These are phyloP conservation scores for Pseudoips prasinana DNA, from an alignment of 2,888 invertebrate genomes.

Conservation along the genomic window DNA sequence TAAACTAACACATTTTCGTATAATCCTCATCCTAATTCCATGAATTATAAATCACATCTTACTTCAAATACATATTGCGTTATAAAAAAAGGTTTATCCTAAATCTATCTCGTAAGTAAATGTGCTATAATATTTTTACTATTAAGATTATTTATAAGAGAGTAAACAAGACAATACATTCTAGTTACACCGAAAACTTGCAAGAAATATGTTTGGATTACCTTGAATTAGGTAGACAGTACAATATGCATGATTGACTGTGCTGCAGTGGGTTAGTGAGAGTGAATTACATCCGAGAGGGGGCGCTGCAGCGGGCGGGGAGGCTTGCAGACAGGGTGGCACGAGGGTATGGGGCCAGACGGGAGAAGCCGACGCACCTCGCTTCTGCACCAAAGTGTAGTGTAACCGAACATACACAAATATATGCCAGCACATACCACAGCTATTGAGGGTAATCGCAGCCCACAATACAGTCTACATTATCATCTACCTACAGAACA, in stretches of 20 bases:
- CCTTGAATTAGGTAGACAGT: constrained; percentile 67
- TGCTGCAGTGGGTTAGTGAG: constrained; percentile 82
- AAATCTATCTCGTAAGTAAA: too few species aligned
- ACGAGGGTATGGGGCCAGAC: constrained; percentile 73
- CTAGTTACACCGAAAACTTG: too few species aligned
- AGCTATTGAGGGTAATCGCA: constrained; percentile 49
- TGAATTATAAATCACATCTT: too few species aligned
- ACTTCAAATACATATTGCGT: too few species aligned
- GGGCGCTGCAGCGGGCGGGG: constrained; percentile 38
- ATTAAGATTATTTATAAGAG: too few species aligned
- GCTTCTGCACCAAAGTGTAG: constrained; percentile 66
- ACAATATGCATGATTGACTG: constrained; percentile 74
- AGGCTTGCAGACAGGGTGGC: constrained; percentile 66
- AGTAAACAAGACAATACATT: too few species aligned
- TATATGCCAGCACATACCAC: constrained; percentile 49
- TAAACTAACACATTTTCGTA: too few species aligned
- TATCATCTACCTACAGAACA: constrained; percentile 14
- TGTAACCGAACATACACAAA: constrained; percentile 41
- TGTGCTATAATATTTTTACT: too few species aligned
- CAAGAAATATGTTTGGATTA: too few species aligned
- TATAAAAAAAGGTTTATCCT: too few species aligned
- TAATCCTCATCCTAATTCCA: too few species aligned
- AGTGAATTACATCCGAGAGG: constrained; percentile 72
- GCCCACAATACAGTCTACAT: constrained; percentile 53
- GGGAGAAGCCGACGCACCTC: constrained; percentile 75